Base-by-base conservation (phyloP, 2,797 vertebrate species). In the Clarias pachynema region DNA sequence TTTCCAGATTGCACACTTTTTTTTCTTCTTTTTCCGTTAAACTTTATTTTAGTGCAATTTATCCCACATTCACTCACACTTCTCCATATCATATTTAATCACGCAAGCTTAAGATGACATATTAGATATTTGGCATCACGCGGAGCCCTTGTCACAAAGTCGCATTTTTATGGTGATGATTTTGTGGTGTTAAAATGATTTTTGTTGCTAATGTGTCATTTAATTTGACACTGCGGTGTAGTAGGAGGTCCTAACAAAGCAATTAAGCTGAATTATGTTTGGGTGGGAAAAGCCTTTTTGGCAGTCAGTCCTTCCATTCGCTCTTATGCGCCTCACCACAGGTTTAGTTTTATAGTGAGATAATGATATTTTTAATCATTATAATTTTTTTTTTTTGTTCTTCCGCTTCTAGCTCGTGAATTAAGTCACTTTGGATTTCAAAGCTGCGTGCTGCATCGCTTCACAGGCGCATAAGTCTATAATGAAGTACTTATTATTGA, bases 401-500 rank as follows among this genome's bases (percentile, higher is more conserved):
- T 83, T 81, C 75, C 84, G 60, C 66, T 79, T 68, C 53, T 86
- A 62, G 79, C 70, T 80, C 57, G 29, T 59, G 78, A 88, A 85
- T 89, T 89, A n/a, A 90, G 88, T 88, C 79, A 31, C 22, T 83
- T 84, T 88, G 68, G 62, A 88, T 88, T 90, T 92, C 81, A 88
- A 89, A 90, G 82, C 84, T 63, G 82, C 74, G 81, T 85, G 49
- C 74, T 85, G 86, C 84, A 77, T 78, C 74, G 89, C 90, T 92
- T 89, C 87, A 86, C 66, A 86, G 79, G 86, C 73, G 87, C 49
- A 31, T 66, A 89, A 89, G 83, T 90, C 85, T 70, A 83, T 91
- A 91, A 91, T 91, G 85, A 89, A 89, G 88, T 85, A 66, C 81
- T 91, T 88, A 85, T 86, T 87, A 92, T 89, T 86, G 88, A 89